Evolutionary conservation across 2,888 invertebrate genomes (phyloP).

Genomic region (Hofmannophila pseudospretella): DNA sequence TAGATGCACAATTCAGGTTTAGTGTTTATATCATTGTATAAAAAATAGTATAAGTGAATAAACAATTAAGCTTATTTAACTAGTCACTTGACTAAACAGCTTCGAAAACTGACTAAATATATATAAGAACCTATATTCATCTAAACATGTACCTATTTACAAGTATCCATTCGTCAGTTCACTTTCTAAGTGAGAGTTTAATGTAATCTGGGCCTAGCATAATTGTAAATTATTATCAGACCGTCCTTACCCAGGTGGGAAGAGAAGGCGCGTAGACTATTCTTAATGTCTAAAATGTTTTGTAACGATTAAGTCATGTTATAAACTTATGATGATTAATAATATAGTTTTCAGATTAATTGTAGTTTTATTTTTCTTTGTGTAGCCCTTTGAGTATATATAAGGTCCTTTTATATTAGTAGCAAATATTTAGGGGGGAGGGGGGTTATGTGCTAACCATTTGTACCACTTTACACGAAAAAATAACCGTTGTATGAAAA

Average conservation of each 20-base stretch:
- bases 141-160: too few relatives aligned
- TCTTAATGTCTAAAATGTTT: slow-evolving; percentile 72
- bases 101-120: slow-evolving; percentile 28
- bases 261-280: slow-evolving; percentile 64
- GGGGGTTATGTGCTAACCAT: too few relatives aligned
- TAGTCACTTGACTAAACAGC: slow-evolving; percentile 55
- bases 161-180: slow-evolving; percentile 7
- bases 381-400: too few relatives aligned
- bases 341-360: slow-evolving; percentile 69
- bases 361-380: slow-evolving; percentile 17
- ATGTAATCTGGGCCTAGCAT: slow-evolving; percentile 67
- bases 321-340: slow-evolving; percentile 74
- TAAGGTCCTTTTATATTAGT: too few relatives aligned
- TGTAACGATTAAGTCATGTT: slow-evolving; percentile 76
- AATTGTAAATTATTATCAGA: slow-evolving; percentile 69
- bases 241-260: slow-evolving; percentile 75
- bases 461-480: too few relatives aligned
- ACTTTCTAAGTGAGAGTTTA: slow-evolving; percentile 18
- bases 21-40: slow-evolving; percentile 41
- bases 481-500: too few relatives aligned
- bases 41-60: slow-evolving; percentile 42
- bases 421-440: too few relatives aligned
- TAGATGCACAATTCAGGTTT: slow-evolving; percentile 56
- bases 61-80: slow-evolving; percentile 36
- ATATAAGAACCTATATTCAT: neutral